Evolutionary conservation across 2,113 vertebrate species (phyloP), one percentile per base, ranked within the genome.

Genomic region (Corapipo altera): DNA sequence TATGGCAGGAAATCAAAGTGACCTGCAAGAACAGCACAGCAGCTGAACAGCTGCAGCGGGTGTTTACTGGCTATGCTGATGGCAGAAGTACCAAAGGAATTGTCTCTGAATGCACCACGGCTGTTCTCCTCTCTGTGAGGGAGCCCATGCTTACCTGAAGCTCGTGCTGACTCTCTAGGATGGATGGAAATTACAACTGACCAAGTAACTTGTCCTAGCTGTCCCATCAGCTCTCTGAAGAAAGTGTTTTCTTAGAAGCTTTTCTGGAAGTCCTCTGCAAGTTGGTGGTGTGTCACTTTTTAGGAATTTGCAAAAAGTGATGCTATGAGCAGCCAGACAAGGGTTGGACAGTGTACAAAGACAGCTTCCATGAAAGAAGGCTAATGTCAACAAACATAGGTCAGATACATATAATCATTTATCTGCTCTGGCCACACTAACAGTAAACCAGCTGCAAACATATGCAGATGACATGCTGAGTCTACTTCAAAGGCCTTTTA

Each of bases 401-500:
- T 85, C 15, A 6, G 75, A 79, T 74, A 72, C 54, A 83, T 82
- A 83, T 93, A 95, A 90, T 37, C 4, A 28, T 91, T 90, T 91
- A 71, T 97, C 84, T 93, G 33, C 51, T 88, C 55, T 95, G 91
- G 76, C 75, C 61, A 80, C 8, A 18, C 58, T 61, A 80, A 84
- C 62, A 85, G 58, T 72, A 91, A 86, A 94, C 73, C 95, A 96
- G 82, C 93, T 94, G 83, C 92, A 95, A 93, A 88, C 93, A 97
- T 76, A 95, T 57, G 94, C 95, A 96, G 93, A 95, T 33, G 91
- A 96, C 87, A 80, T 16, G 54, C 86, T 84, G 88, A 86, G 91
- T 46, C 85, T 91, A 93, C 97, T 97, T 98, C 97, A 98, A 98
- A 98, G 94, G 67, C 69, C 13, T 35, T 74, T 74, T 43, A 43